Evolutionary conservation across 2,113 vertebrate species (phyloP).

Genomic region (Zapornia atra): DNA sequence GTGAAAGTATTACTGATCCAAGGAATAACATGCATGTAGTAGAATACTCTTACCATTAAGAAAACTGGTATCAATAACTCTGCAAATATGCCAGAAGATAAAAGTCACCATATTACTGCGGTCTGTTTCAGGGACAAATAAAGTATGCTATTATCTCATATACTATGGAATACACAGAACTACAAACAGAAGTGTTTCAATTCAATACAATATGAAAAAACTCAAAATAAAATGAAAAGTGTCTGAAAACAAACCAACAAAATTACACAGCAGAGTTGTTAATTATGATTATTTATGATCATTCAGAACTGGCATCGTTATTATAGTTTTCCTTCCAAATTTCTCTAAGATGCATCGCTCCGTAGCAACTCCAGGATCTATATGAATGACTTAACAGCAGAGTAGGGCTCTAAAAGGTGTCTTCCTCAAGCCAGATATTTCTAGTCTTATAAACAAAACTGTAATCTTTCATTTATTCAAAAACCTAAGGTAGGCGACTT

Average conservation of each 20-base stretch:
- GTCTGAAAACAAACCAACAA: conserved; percentile 80
- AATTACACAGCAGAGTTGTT: conserved; percentile 75
- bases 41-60: background rate
- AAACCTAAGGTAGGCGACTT: background rate
- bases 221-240: conserved; percentile 78
- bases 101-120: background rate
- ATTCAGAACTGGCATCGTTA: conserved; percentile 70
- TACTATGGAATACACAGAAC: conserved; percentile 55
- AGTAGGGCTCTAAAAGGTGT: background rate
- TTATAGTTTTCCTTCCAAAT: conserved; percentile 68
- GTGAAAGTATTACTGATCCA: background rate
- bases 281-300: conserved; percentile 78
- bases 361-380: conserved; percentile 18
- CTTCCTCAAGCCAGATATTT: background rate
- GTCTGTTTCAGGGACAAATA: conserved; percentile 65
- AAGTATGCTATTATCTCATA: conserved; percentile 53
- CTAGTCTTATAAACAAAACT: background rate
- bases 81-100: conserved; percentile 28
- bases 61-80: background rate
- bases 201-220: conserved; percentile 77
- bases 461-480: background rate
- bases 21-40: background rate
- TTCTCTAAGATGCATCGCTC: conserved; percentile 5
- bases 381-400: background rate
- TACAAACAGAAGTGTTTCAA: conserved; percentile 79